Evolutionary conservation across 2,888 invertebrate species (phyloP), one percentile per base, ranked within the genome.

Genomic region (Pharmacophagus antenor): DNA sequence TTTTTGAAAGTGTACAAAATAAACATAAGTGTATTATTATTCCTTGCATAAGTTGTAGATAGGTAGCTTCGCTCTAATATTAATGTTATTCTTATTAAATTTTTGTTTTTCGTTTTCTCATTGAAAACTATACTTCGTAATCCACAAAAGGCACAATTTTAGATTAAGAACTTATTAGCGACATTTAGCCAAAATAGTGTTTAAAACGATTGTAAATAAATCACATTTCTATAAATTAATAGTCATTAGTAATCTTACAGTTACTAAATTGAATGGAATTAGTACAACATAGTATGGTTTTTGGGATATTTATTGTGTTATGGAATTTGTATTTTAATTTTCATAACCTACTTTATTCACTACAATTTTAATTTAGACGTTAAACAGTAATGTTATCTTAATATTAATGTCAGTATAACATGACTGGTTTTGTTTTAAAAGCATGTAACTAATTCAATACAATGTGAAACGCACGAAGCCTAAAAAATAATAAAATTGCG

Each of bases 161-260:
- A 85, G 77, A 66, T 48, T 88, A 88, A 86, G 84, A 73, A 76
- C 75, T 87, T 85, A 85, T 75, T 86, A 89, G 88, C 77, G 80
- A 88, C 83, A 79, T 87, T 87, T 90, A 90, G 89, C 89, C 89
- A 90, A 90, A 90, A 87, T 89, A 89, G 87, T 75, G 69, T 78
- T 44, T 82, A 78, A 82, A 77, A 70, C 76, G 81, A 83, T 83
- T 90, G 89, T 88, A 90, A 71, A 90, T 89, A 88, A 65, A 62
- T 79, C 81, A 84, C 82, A 73, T 79, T 88, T 85, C 80, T 74
- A 82, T 74, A 72, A 72, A 77, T 70, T 73, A 76, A 68, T 85
- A 83, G 80, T 70, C 57, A 62, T 74, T 84, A 83, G 80, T 71
- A 70, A 69, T 76, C 76, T 70, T 76, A 79, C 79, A 80, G 78